Conservation (phyloP, 2,797 vertebrate genomes). For the Cygnus olor region DNA sequence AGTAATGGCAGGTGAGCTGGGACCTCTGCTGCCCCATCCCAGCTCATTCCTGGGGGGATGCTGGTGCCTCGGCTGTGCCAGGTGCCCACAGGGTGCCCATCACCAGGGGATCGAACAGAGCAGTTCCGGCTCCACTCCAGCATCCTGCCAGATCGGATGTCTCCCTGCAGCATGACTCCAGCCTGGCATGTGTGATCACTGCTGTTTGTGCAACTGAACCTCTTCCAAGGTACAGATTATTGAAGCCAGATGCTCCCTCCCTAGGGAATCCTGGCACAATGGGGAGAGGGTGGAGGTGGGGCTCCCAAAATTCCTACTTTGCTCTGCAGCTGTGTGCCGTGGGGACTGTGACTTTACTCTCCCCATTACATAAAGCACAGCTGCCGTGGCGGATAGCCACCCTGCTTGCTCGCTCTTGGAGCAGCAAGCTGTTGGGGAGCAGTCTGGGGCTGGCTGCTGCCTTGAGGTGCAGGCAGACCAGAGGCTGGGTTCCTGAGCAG, state of each 20-base stretch:
- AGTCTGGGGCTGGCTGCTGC: neutral
- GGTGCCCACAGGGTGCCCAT: neutral
- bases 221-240: neutral
- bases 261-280: rapidly evolving
- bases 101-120: rapidly evolving
- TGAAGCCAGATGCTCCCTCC: neutral
- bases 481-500: neutral
- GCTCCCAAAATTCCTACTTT: neutral
- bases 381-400: rapidly evolving
- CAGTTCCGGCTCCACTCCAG: neutral
- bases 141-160: rapidly evolving
- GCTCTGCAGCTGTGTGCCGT: neutral
- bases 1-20: neutral
- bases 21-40: too few species aligned
- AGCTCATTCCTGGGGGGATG: rapidly evolving
- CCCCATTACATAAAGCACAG: neutral
- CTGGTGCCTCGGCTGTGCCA: neutral
- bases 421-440: neutral
- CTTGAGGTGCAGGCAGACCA: neutral
- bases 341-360: neutral
- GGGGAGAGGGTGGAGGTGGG: neutral
- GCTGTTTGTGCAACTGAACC: rapidly evolving
- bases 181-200: rapidly evolving
- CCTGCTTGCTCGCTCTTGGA: neutral
- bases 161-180: neutral